Conservation (phyloP, 2,888 invertebrate genomes). For the Metopia argyrocephala region DNA sequence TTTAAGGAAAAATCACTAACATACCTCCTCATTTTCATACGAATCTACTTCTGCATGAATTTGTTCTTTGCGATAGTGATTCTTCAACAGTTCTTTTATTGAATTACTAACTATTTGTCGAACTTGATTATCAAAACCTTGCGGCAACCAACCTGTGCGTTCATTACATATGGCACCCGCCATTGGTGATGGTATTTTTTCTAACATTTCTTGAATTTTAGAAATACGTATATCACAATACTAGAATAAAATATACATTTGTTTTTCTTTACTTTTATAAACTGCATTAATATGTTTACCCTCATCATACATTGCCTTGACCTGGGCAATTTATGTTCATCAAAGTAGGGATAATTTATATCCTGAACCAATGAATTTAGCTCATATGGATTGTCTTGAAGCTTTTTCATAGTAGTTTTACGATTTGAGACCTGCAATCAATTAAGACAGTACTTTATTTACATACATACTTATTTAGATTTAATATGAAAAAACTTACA, state of each 20-base stretch:
- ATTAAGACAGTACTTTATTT: background rate
- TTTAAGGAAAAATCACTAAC: background rate
- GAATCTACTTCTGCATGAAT: constrained; percentile 73
- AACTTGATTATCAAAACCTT: constrained; percentile 84
- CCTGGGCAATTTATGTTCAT: constrained; percentile 87
- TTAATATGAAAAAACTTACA: constrained; percentile 62
- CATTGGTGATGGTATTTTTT: constrained; percentile 82
- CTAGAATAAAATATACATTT: constrained; percentile 76
- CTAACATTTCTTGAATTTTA: constrained; percentile 88
- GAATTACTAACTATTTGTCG: constrained; percentile 86
- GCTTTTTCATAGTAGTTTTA: constrained; percentile 68
- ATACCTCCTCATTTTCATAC: constrained; percentile 67
- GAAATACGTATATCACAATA: constrained; percentile 89
- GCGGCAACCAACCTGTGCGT: constrained; percentile 88
- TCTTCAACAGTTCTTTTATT: constrained; percentile 80
- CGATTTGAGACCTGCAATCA: constrained; percentile 68
- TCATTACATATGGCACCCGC: constrained; percentile 83
- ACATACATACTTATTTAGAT: background rate
- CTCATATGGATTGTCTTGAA: constrained; percentile 73
- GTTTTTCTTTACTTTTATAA: background rate
- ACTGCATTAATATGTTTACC: constrained; percentile 78
- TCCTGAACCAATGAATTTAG: constrained; percentile 72
- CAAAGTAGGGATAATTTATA: constrained; percentile 80
- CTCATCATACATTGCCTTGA: constrained; percentile 94
- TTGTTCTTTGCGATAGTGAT: constrained; percentile 74